These are phyloP conservation scores for Rhingia campestris DNA, from an alignment of 2,888 invertebrate genomes.

Conservation along the genomic window DNA sequence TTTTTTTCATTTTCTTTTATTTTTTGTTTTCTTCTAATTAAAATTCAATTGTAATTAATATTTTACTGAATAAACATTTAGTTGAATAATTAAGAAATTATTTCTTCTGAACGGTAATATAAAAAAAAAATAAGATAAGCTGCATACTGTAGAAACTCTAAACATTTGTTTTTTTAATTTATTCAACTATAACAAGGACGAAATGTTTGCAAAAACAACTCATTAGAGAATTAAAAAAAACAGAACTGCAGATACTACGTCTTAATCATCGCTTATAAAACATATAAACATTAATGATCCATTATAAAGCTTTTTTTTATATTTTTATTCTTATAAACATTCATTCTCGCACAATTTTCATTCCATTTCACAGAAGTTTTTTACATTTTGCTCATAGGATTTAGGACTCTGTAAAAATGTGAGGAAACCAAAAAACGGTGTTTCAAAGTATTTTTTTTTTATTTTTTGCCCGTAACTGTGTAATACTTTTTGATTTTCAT, in stretches of 20 bases:
- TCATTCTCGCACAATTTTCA: conserved; percentile 49
- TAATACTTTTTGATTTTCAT: conserved; percentile 50
- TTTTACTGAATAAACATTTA: conserved; percentile 65
- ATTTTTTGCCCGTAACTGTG: conserved; percentile 29
- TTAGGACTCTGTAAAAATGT: conserved; percentile 11
- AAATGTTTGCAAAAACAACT: conserved; percentile 2
- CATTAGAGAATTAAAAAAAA: conserved; percentile 22
- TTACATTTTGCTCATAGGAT: conserved; percentile 40
- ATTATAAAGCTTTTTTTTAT: conserved; percentile 62
- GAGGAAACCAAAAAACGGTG: conserved; percentile 1
- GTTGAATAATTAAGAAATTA: conserved; percentile 55
- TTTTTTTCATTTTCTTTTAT: conserved; percentile 2
- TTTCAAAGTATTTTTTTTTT: background rate
- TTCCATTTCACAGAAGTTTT: conserved; percentile 34
- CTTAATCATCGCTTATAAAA: conserved; percentile 60
- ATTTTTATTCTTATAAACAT: conserved; percentile 53
- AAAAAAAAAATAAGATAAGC: conserved; percentile 52
- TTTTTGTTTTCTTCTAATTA: conserved; percentile 52
- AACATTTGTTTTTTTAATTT: conserved; percentile 18
- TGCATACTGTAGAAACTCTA: conserved; percentile 36
- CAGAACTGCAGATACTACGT: conserved; percentile 28
- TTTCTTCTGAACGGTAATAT: conserved; percentile 30
- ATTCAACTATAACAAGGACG: conserved; percentile 18
- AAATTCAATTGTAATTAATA: conserved; percentile 67
- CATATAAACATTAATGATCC: conserved; percentile 51